Conservation (phyloP, 2,113 vertebrate genomes). For the Salvelinus alpinus region DNA sequence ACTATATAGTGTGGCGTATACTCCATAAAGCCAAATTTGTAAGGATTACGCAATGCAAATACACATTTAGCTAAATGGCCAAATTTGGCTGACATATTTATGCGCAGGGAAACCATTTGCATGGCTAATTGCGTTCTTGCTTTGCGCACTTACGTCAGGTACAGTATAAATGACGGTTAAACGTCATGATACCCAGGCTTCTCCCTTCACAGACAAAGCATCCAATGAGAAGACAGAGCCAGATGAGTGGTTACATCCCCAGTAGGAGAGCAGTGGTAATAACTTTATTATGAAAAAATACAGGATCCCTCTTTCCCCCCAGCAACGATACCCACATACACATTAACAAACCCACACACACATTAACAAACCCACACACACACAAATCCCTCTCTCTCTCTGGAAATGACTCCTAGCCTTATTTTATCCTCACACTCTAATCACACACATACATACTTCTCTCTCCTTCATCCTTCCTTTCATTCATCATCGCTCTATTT, state of each 20-base stretch:
- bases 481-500: background rate
- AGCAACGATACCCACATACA: conserved; percentile 61
- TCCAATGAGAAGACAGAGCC: conserved; percentile 33
- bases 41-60: too few relatives aligned
- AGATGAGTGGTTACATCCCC: conserved; percentile 70
- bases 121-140: background rate
- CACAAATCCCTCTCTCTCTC: conserved; percentile 7
- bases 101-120: background rate
- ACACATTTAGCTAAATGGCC: too few relatives aligned
- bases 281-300: conserved; percentile 87
- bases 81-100: too few relatives aligned
- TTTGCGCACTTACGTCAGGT: background rate
- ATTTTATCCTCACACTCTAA: conserved; percentile 55
- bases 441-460: conserved; percentile 1
- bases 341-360: background rate
- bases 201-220: background rate
- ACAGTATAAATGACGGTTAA: background rate
- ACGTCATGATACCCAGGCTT: background rate
- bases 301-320: conserved; percentile 76
- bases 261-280: conserved; percentile 78
- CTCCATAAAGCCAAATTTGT: too few relatives aligned
- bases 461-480: background rate
- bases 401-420: conserved; percentile 18
- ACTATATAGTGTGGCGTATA: too few relatives aligned
- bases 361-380: too few relatives aligned